Conservation (phyloP, 1,140 invertebrate genomes). For the Nasonia longicornis region DNA sequence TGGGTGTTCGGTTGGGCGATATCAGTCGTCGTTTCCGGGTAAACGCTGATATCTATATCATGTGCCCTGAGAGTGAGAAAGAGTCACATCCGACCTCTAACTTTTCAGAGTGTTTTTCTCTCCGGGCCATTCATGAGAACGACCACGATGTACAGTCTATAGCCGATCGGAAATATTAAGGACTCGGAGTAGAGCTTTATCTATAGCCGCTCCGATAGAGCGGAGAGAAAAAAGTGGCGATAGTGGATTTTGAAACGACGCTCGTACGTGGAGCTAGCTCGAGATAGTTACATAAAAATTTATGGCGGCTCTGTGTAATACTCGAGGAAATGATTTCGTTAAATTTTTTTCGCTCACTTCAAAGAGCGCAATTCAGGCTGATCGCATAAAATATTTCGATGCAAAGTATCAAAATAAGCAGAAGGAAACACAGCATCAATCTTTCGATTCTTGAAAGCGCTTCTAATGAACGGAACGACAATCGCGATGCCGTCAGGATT, state of each 20-base stretch:
- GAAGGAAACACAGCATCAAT: no score
- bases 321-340: background rate
- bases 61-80: slow-evolving; percentile 42
- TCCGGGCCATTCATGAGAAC: slow-evolving; percentile 1
- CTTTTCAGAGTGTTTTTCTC: slow-evolving; percentile 34
- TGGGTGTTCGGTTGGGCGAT: slow-evolving; percentile 46
- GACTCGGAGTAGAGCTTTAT: background rate
- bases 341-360: background rate
- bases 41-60: slow-evolving; percentile 58
- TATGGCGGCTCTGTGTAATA: background rate
- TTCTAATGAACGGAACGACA: background rate
- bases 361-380: no score
- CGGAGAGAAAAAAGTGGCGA: slow-evolving; percentile 15
- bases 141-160: background rate
- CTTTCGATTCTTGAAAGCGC: background rate
- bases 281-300: background rate
- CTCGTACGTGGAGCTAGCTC: background rate
- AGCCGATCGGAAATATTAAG: slow-evolving; percentile 1
- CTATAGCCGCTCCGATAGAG: background rate
- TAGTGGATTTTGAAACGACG: slow-evolving; percentile 23
- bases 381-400: no score
- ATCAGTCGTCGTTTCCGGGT: slow-evolving; percentile 60
- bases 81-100: slow-evolving; percentile 54
- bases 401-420: no score
- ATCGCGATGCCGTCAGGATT: background rate